A percentile compares a stretch with the other conserved stretches of the same genome.
phyloP scores from a whole-genome alignment of 2,888 invertebrate species.

The Julus scandinavius region DNA sequence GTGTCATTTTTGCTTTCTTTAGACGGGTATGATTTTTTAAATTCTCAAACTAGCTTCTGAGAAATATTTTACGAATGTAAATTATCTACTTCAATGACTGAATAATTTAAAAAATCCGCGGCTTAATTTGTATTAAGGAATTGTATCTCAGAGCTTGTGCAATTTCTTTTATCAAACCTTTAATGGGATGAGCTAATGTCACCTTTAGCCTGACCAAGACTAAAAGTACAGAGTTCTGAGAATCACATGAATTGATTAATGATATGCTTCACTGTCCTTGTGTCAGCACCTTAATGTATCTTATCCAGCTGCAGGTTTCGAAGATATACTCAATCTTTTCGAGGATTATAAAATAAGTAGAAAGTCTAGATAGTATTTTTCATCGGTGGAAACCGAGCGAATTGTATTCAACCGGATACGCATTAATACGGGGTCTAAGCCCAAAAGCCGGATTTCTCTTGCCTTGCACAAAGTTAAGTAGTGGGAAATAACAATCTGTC shows the following conservation, averaged over 20 bases:
- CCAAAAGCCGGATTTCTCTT: slow-evolving; percentile 24
- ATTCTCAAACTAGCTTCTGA: too few species aligned
- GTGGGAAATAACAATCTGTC: slow-evolving; percentile 5
- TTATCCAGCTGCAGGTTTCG: slow-evolving; percentile 16
- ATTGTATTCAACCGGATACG: not conserved
- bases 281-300: not conserved
- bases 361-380: not conserved
- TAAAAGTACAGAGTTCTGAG: not conserved
- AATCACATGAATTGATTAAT: not conserved
- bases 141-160: too few species aligned
- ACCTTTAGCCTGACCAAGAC: not conserved
- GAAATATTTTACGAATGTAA: too few species aligned
- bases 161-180: too few species aligned
- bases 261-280: not conserved
- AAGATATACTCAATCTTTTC: slow-evolving; percentile 17
- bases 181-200: not conserved
- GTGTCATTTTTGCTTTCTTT: too few species aligned
- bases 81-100: too few species aligned
- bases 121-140: too few species aligned
- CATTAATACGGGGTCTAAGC: not conserved
- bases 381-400: slow-evolving; percentile 3
- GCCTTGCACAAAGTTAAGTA: not conserved
- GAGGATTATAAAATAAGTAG: slow-evolving; percentile 38
- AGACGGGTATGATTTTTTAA: too few species aligned
- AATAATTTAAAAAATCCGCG: too few species aligned